Conservation (phyloP, 2,113 vertebrate genomes). For the Hystrix cristata region DNA sequence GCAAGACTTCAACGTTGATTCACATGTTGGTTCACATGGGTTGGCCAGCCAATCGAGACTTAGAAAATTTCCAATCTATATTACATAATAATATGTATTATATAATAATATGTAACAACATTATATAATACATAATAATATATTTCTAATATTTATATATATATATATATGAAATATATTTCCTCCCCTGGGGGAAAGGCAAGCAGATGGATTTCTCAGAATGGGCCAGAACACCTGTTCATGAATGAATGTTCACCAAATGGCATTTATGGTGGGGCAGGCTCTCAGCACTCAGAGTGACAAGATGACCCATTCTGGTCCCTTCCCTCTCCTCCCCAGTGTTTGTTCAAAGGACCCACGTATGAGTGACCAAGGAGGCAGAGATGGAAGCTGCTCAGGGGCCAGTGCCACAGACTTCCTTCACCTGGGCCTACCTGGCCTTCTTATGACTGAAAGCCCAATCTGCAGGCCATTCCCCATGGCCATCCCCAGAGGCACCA, state of each 20-base stretch:
- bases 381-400: rapidly evolving
- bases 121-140: too few species aligned
- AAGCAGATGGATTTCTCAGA: background rate
- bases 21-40: too few species aligned
- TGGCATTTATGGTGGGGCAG: background rate
- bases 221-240: background rate
- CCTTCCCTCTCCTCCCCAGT: background rate
- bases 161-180: background rate
- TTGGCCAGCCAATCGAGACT: background rate
- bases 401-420: background rate
- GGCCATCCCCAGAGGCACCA: background rate
- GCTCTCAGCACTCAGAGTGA: background rate
- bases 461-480: background rate
- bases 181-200: background rate
- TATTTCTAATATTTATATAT: too few species aligned
- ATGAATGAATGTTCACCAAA: background rate
- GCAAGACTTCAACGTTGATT: background rate
- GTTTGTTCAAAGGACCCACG: background rate
- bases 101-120: too few species aligned
- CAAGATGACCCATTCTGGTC: background rate
- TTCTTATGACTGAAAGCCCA: background rate
- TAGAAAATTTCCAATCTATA: background rate
- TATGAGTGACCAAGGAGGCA: background rate
- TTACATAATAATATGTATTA: too few species aligned
- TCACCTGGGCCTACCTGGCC: background rate